Evolutionary conservation across 2,888 invertebrate genomes (phyloP).

Genomic region (Stramonita haemastoma): DNA sequence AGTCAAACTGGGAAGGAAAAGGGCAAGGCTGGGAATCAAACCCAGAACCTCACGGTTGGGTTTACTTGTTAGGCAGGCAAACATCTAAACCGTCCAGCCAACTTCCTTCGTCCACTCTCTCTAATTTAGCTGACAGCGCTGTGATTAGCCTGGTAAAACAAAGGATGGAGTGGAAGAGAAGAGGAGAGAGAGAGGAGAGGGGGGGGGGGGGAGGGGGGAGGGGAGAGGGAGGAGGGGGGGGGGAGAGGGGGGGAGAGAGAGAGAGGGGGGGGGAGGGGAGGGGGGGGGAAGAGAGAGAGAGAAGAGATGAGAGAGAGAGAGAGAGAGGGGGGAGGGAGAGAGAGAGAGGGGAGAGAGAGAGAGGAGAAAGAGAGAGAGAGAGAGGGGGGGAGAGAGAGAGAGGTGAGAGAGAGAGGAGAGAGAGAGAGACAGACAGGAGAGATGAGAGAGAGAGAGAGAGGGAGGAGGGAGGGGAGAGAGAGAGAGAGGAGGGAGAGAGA

Average conservation of each 20-base stretch:
- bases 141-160: neutral
- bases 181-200: neutral
- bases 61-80: too few relatives aligned
- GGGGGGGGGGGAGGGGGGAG: slow-evolving; percentile 12
- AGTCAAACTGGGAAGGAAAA: too few relatives aligned
- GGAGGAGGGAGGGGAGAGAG: neutral
- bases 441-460: neutral
- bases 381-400: neutral
- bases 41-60: too few relatives aligned
- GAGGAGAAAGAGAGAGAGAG: neutral
- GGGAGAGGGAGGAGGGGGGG: neutral
- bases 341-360: neutral
- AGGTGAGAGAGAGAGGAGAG: neutral
- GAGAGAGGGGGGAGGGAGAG: neutral
- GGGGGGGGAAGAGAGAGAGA: slow-evolving; percentile 14
- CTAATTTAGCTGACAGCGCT: too few relatives aligned
- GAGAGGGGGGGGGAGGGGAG: neutral
- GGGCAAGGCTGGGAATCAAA: too few relatives aligned
- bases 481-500: neutral
- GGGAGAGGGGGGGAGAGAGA: neutral
- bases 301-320: neutral
- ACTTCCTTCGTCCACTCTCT: too few relatives aligned
- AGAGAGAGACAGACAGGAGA: too few relatives aligned
- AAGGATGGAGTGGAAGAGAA: neutral
- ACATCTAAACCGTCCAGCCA: too few relatives aligned